Conservation (phyloP, 2,888 invertebrate genomes). For the Laothoe populi region DNA sequence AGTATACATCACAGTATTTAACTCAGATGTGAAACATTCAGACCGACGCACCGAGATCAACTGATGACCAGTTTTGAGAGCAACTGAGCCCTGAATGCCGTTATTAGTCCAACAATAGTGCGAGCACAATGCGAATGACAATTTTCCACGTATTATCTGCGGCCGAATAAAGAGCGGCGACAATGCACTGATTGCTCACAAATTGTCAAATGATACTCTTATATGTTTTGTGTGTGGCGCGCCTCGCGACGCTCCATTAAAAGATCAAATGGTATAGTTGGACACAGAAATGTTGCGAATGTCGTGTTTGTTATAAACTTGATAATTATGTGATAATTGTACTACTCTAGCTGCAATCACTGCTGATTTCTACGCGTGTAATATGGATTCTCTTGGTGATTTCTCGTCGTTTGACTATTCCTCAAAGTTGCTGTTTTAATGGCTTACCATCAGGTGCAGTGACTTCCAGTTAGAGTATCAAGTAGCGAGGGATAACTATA, state of each 20-base stretch:
- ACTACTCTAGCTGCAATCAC: neutral
- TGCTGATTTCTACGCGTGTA: neutral
- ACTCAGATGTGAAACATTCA: constrained; percentile 40
- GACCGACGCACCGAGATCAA: constrained; percentile 59
- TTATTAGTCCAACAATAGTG: constrained; percentile 80
- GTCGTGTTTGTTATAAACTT: neutral
- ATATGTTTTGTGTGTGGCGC: constrained; percentile 79
- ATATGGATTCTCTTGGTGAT: neutral
- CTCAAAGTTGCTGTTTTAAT: no score
- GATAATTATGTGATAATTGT: neutral
- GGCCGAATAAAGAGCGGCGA: constrained; percentile 83
- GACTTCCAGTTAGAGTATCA: no score
- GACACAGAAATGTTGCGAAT: constrained; percentile 17
- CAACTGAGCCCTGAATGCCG: constrained; percentile 74
- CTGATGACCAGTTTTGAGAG: constrained; percentile 71
- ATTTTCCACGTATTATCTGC: constrained; percentile 84
- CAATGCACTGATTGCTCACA: constrained; percentile 84
- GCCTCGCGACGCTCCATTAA: constrained; percentile 72
- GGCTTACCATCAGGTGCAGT: no score
- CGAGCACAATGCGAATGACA: constrained; percentile 77
- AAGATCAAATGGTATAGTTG: constrained; percentile 45
- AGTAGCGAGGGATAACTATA: no score
- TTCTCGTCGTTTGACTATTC: no score
- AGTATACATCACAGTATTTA: neutral
- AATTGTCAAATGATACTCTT: constrained; percentile 84